These are phyloP conservation scores for Dinocampus coccinellae DNA, from an alignment of 2,888 invertebrate genomes.

Conservation along the genomic window DNA sequence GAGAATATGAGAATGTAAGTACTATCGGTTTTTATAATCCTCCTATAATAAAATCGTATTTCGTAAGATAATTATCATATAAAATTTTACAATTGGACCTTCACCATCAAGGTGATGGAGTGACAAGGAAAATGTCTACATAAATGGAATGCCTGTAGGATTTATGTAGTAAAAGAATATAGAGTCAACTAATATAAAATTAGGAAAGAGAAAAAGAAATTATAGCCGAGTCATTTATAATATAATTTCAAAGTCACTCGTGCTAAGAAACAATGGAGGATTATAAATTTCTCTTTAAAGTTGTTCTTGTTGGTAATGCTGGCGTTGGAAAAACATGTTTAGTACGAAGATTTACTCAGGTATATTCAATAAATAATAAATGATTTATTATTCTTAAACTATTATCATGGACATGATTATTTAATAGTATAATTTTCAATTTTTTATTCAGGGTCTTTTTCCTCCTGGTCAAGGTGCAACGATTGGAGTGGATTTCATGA, in stretches of 20 bases:
- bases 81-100: conserved; percentile 26
- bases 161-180: conserved; percentile 15
- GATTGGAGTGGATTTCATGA: conserved; percentile 99
- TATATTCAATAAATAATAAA: conserved; percentile 53
- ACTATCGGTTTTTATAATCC: not conserved
- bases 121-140: conserved; percentile 37
- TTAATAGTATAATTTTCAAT: not conserved
- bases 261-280: conserved; percentile 83
- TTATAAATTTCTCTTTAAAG: conserved; percentile 99
- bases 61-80: conserved; percentile 11
- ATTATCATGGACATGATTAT: conserved; percentile 1
- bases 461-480: conserved; percentile 99
- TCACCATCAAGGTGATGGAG: conserved; percentile 49
- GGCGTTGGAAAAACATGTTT: conserved; percentile 99
- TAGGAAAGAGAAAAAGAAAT: conserved; percentile 2
- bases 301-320: conserved; percentile 97
- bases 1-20: not conserved
- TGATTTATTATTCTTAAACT: not conserved
- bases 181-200: not conserved
- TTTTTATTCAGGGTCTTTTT: conserved; percentile 82
- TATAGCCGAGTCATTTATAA: not conserved
- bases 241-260: not conserved
- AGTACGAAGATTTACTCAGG: conserved; percentile 96
- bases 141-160: conserved; percentile 42
- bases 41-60: not conserved